A percentile compares a stretch with the other conserved stretches of the same genome.
Evolutionary conservation across 2,888 invertebrate genomes (phyloP).

Genomic region (Eupithecia exiguata): DNA sequence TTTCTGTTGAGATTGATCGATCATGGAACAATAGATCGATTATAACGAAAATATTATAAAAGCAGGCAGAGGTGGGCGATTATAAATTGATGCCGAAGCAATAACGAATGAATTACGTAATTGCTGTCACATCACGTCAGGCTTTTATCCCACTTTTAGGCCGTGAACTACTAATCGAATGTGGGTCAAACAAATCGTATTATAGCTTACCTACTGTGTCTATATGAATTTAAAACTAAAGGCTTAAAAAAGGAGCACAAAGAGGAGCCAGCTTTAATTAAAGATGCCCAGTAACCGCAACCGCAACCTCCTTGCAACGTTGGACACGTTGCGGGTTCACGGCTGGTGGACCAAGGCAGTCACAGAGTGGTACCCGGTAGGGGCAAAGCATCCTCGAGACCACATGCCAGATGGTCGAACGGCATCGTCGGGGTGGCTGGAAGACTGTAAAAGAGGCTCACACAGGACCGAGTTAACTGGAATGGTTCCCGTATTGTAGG

Average conservation of each 20-base stretch:
- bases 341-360: too few relatives aligned
- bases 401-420: too few relatives aligned
- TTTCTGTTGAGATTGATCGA: neutral
- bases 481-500: too few relatives aligned
- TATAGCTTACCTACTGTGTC: neutral
- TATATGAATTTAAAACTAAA: neutral
- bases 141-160: conserved; percentile 64
- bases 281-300: too few relatives aligned
- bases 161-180: conserved; percentile 55
- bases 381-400: too few relatives aligned
- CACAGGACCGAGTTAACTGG: too few relatives aligned
- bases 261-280: too few relatives aligned
- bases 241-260: neutral
- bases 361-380: too few relatives aligned
- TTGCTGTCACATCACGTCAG: conserved; percentile 59
- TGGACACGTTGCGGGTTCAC: too few relatives aligned
- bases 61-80: conserved; percentile 43
- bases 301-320: too few relatives aligned
- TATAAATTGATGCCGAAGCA: conserved; percentile 41
- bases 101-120: conserved; percentile 46
- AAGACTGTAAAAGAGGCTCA: too few relatives aligned
- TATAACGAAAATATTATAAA: conserved; percentile 16
- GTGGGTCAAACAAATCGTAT: conserved; percentile 56
- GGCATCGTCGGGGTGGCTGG: too few relatives aligned
- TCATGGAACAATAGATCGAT: conserved; percentile 25